phyloP scores from a whole-genome alignment of 2,797 vertebrate genomes.

The Anableps anableps region DNA sequence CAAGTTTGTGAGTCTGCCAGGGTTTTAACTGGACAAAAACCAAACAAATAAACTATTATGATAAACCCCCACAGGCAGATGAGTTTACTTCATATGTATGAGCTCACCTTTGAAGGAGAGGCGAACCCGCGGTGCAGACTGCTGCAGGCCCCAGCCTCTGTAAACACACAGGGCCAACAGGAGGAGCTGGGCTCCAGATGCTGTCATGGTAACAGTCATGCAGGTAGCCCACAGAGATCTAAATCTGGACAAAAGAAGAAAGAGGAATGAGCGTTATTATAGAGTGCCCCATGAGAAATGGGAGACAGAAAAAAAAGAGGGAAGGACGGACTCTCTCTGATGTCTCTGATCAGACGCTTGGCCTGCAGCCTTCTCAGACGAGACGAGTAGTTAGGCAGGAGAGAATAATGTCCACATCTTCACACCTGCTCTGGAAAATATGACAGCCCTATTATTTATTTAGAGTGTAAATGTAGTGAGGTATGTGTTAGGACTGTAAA shows the following conservation, averaged over 20 bases:
- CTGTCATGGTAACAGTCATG: slow-evolving; percentile 80
- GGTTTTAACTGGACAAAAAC: slow-evolving; percentile 27
- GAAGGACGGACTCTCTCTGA: slow-evolving; percentile 56
- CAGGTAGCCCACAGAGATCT: slow-evolving; percentile 79
- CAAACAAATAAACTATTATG: slow-evolving; percentile 35
- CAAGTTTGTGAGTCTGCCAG: background rate
- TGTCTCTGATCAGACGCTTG: slow-evolving; percentile 75
- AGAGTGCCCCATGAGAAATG: slow-evolving; percentile 73
- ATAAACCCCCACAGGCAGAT: slow-evolving; percentile 26
- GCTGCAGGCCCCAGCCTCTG: slow-evolving; percentile 74
- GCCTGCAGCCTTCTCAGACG: slow-evolving; percentile 67
- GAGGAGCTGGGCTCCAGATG: slow-evolving; percentile 76
- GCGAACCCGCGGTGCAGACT: slow-evolving; percentile 79
- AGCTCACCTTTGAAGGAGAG: slow-evolving; percentile 85
- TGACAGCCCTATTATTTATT: slow-evolving; percentile 79
- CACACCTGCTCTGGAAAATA: slow-evolving; percentile 76
- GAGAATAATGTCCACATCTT: slow-evolving; percentile 72
- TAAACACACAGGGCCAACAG: slow-evolving; percentile 80
- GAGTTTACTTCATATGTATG: slow-evolving; percentile 34
- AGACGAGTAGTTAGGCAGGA: slow-evolving; percentile 64
- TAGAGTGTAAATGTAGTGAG: slow-evolving; percentile 65
- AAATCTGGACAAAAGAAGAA: slow-evolving; percentile 75
- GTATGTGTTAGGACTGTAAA: slow-evolving; percentile 63
- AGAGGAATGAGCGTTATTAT: slow-evolving; percentile 76
- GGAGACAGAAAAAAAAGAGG: slow-evolving; percentile 67